Evolutionary conservation across 1,140 invertebrate genomes (phyloP).

Genomic region (Charaxes varanes): DNA sequence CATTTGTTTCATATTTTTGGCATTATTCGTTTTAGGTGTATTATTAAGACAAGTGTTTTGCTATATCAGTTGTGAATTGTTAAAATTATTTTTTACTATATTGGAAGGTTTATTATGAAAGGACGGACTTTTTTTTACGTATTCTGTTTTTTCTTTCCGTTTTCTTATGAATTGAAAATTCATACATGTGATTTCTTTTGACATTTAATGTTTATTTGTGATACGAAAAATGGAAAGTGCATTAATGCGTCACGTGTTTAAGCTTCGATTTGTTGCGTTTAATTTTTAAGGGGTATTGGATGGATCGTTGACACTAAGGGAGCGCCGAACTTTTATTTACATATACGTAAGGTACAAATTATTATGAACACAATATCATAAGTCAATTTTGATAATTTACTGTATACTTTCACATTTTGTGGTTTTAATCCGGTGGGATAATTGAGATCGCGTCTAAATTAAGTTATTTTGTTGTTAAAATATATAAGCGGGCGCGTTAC

Average conservation of each 20-base stretch:
- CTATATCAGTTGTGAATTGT: slow-evolving; percentile 59
- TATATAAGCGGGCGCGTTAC: slow-evolving; percentile 44
- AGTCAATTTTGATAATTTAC: slow-evolving; percentile 40
- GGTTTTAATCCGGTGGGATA: too few species aligned
- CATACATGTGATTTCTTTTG: slow-evolving; percentile 73
- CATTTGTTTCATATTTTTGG: slow-evolving; percentile 29
- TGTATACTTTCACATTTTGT: too few species aligned
- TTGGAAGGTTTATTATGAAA: slow-evolving; percentile 36
- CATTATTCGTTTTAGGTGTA: slow-evolving; percentile 45
- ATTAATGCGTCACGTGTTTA: slow-evolving; percentile 67
- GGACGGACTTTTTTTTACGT: slow-evolving; percentile 24
- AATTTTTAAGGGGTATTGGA: slow-evolving; percentile 33
- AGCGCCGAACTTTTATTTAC: slow-evolving; percentile 28
- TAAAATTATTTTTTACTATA: slow-evolving; percentile 63
- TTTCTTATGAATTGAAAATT: slow-evolving; percentile 72
- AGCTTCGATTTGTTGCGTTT: slow-evolving; percentile 36
- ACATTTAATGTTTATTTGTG: slow-evolving; percentile 73
- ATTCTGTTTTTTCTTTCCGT: slow-evolving; percentile 61
- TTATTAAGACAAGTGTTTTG: slow-evolving; percentile 58
- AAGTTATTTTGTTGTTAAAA: slow-evolving; percentile 58
- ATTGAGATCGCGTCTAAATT: slow-evolving; percentile 46
- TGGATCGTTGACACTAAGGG: slow-evolving; percentile 32
- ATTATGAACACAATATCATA: slow-evolving; percentile 46
- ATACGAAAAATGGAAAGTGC: slow-evolving; percentile 63
- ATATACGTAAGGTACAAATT: slow-evolving; percentile 53